phyloP scores from a whole-genome alignment of 2,113 vertebrate genomes.

The Apaloderma vittatum region DNA sequence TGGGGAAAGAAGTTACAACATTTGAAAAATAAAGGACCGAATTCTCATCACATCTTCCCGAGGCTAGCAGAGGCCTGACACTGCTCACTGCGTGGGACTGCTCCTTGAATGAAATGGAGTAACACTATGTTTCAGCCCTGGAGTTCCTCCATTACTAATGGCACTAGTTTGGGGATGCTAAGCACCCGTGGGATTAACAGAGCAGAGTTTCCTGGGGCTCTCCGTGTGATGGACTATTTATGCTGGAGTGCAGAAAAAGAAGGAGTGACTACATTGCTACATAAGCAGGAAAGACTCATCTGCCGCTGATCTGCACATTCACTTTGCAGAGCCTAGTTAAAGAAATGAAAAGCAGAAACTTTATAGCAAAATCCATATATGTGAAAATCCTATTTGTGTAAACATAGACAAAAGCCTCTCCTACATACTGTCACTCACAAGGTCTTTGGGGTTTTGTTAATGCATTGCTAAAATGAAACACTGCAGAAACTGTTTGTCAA shows the following conservation, averaged over 20 bases:
- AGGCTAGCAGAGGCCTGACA: not conserved
- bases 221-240: rapidly evolving
- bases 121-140: not conserved
- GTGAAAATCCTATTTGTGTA: not conserved
- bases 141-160: not conserved
- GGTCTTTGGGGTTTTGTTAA: not conserved
- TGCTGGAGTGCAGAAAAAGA: not conserved
- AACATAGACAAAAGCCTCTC: not conserved
- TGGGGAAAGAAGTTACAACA: not conserved
- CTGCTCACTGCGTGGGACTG: not conserved
- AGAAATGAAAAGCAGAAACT: not conserved
- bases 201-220: not conserved
- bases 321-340: not conserved
- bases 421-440: not conserved
- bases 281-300: not conserved
- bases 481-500: not conserved
- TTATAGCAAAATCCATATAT: not conserved
- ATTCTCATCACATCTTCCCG: not conserved
- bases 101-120: not conserved
- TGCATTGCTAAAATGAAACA: not conserved
- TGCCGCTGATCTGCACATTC: rapidly evolving
- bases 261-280: no score
- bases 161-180: rapidly evolving
- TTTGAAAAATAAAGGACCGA: not conserved
- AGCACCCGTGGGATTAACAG: not conserved